These are phyloP conservation scores for Pyrrhia umbra DNA, from an alignment of 2,888 invertebrate species.

Conservation along the genomic window DNA sequence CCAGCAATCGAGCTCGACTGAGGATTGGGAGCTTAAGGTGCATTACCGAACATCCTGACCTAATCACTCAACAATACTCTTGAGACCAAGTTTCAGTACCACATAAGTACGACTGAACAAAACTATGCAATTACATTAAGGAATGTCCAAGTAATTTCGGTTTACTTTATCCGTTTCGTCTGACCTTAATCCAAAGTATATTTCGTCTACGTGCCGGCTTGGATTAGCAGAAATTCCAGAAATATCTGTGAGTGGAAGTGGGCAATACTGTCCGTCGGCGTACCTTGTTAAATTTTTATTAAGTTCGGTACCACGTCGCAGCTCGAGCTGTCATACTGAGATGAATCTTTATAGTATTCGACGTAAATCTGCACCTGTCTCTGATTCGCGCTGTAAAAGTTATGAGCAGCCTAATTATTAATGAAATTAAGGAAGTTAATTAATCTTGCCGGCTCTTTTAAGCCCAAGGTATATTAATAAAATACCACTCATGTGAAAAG, in stretches of 20 bases:
- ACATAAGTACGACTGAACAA: slow-evolving; percentile 8
- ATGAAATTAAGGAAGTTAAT: slow-evolving; percentile 2
- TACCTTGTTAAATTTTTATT: slow-evolving; percentile 38
- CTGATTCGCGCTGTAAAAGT: slow-evolving; percentile 11
- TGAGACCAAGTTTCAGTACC: not conserved
- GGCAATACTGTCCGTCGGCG: slow-evolving; percentile 6
- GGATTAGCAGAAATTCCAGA: slow-evolving; percentile 34
- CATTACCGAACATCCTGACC: slow-evolving; percentile 20
- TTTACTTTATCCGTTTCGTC: slow-evolving; percentile 35
- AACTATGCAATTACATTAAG: slow-evolving; percentile 33
- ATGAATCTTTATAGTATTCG: slow-evolving; percentile 27
- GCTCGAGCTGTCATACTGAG: slow-evolving; percentile 16
- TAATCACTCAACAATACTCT: slow-evolving; percentile 25
- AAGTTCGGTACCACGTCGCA: slow-evolving; percentile 12
- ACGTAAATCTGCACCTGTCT: slow-evolving; percentile 36
- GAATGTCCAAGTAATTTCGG: slow-evolving; percentile 32
- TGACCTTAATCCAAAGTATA: slow-evolving; percentile 40
- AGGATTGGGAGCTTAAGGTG: slow-evolving; percentile 9
- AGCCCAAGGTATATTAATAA: slow-evolving; percentile 8
- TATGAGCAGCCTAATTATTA: slow-evolving; percentile 1
- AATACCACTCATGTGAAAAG: slow-evolving; percentile 1
- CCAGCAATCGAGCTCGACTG: slow-evolving; percentile 7
- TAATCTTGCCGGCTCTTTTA: not conserved
- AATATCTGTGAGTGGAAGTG: slow-evolving; percentile 28
- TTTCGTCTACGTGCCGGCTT: slow-evolving; percentile 43